Evolutionary conservation across 2,888 invertebrate species (phyloP).

Genomic region (Melinaea menophilus): DNA sequence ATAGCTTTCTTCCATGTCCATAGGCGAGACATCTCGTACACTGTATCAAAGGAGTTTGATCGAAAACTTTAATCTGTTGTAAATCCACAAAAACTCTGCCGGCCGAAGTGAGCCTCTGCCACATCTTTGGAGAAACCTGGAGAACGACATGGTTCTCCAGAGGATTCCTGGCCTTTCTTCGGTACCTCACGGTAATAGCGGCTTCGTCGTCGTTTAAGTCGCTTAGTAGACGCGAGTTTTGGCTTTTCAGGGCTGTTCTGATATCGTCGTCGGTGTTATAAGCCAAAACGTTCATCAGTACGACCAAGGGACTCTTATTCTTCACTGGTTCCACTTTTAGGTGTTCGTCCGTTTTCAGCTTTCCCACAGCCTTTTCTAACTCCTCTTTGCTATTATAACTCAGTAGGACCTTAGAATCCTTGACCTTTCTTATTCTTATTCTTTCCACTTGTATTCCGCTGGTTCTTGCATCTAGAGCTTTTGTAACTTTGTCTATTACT

Average conservation of each 20-base stretch:
- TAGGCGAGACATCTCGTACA: too few relatives aligned
- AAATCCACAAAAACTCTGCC: conserved; percentile 9
- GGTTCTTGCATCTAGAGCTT: too few relatives aligned
- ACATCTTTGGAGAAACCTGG: conserved; percentile 13
- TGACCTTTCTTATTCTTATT: too few relatives aligned
- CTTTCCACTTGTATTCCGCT: too few relatives aligned
- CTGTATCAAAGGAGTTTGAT: conserved; percentile 4
- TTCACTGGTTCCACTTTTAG: not conserved
- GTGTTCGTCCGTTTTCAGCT: not conserved
- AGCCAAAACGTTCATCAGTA: conserved; percentile 17
- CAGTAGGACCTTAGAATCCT: too few relatives aligned
- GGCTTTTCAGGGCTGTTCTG: not conserved
- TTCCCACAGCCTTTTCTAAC: not conserved
- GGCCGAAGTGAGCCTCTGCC: conserved; percentile 4
- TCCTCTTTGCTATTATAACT: too few relatives aligned
- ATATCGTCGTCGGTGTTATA: conserved; percentile 20
- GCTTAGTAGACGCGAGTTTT: not conserved
- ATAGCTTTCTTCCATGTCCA: not conserved
- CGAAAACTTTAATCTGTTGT: conserved; percentile 6
- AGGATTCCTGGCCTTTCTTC: conserved; percentile 14
- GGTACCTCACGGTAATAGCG: conserved; percentile 7
- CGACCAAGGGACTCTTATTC: conserved; percentile 20
- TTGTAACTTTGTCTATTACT: too few relatives aligned
- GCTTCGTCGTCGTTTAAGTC: conserved; percentile 3
- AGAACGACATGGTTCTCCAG: conserved; percentile 10